Evolutionary conservation across 2,113 vertebrate species (phyloP).

Genomic region (Ciconia maguari): DNA sequence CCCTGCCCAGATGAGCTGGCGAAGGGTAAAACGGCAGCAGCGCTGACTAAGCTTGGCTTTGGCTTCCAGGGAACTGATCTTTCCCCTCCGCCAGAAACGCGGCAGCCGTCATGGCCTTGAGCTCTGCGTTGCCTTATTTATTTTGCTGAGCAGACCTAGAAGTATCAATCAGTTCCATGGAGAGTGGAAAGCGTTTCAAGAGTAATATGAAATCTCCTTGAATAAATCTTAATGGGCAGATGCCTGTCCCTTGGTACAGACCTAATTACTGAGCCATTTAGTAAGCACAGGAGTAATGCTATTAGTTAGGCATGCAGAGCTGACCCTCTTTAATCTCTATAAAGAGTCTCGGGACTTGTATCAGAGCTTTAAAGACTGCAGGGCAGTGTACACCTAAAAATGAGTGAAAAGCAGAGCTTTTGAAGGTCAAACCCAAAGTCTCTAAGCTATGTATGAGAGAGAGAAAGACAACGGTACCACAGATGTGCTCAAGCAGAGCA

Average conservation of each 20-base stretch:
- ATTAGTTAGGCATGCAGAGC: not conserved
- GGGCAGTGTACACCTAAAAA: not conserved
- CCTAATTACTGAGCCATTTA: not conserved
- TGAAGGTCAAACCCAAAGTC: not conserved
- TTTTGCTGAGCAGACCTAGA: not conserved
- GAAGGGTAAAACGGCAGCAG: not conserved
- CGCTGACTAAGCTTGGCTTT: conserved; percentile 32
- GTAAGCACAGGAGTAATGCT: conserved; percentile 18
- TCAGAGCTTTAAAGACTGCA: not conserved
- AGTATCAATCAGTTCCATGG: not conserved
- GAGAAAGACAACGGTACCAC: not conserved
- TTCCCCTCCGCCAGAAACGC: rapidly evolving
- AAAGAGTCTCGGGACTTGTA: not conserved
- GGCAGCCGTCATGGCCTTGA: not conserved
- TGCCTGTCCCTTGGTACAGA: not conserved
- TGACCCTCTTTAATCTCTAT: not conserved
- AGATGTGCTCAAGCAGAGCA: not conserved
- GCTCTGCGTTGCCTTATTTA: not conserved
- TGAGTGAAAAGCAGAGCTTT: not conserved
- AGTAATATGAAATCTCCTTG: not conserved
- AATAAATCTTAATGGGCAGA: not conserved
- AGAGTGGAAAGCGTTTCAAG: not conserved
- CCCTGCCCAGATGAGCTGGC: not conserved
- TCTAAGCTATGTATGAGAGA: not conserved
- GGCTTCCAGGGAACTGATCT: conserved; percentile 8